Conservation (phyloP, 2,888 invertebrate species). For the Chromoteleia sp. region DNA sequence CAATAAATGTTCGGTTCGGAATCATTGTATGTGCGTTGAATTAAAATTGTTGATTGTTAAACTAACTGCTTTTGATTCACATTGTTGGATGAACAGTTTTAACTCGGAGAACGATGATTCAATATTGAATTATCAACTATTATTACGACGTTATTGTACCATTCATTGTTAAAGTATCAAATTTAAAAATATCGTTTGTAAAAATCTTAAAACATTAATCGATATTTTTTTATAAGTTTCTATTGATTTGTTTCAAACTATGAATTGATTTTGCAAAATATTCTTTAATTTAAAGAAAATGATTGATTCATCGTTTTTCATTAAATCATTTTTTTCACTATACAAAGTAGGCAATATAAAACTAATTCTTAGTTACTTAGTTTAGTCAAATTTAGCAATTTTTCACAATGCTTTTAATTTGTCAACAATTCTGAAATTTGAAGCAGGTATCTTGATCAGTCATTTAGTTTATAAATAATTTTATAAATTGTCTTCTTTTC, state of each 20-base stretch:
- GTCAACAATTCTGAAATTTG: background rate
- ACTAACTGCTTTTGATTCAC: slow-evolving; percentile 32
- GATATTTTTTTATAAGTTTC: too few species aligned
- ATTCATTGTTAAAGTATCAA: background rate
- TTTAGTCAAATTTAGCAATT: too few species aligned
- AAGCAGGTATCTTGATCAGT: background rate
- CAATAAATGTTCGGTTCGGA: slow-evolving; percentile 14
- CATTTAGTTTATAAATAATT: background rate
- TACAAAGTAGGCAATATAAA: too few species aligned
- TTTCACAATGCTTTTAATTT: too few species aligned
- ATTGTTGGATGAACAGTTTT: slow-evolving; percentile 34
- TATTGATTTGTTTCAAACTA: too few species aligned
- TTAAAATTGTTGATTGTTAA: slow-evolving; percentile 53
- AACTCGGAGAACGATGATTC: slow-evolving; percentile 33
- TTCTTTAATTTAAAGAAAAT: too few species aligned
- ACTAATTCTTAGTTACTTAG: too few species aligned
- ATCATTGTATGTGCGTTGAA: slow-evolving; percentile 39
- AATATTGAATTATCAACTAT: slow-evolving; percentile 14
- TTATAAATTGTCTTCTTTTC: background rate
- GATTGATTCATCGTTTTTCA: too few species aligned
- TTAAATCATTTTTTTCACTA: too few species aligned
- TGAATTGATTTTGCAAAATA: too few species aligned
- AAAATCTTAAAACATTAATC: too few species aligned
- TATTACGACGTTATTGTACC: background rate
- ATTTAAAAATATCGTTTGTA: too few species aligned